These are phyloP conservation scores for Semicossyphus pulcher DNA, from an alignment of 2,113 vertebrate genomes.

Conservation along the genomic window DNA sequence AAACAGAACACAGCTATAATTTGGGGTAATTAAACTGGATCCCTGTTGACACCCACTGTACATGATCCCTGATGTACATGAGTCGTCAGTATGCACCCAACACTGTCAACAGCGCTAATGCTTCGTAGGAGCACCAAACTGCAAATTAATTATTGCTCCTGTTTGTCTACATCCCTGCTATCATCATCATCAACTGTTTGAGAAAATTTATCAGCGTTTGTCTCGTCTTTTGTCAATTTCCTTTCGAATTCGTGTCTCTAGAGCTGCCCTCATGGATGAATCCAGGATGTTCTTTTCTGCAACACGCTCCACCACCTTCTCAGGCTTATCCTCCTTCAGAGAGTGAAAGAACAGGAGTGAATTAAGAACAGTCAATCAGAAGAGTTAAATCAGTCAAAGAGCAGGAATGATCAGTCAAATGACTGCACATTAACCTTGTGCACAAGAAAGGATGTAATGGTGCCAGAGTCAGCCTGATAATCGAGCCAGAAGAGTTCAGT, in stretches of 20 bases:
- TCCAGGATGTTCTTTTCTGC: conserved; percentile 87
- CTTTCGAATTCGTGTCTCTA: conserved; percentile 84
- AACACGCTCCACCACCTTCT: conserved; percentile 86
- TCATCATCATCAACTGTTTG: conserved; percentile 2
- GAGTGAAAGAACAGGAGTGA: conserved; percentile 11
- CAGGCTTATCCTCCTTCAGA: conserved; percentile 87
- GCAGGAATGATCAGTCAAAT: background rate
- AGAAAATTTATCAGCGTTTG: conserved; percentile 77
- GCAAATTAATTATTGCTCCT: conserved; percentile 12
- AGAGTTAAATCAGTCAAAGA: background rate
- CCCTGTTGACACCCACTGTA: conserved; percentile 26
- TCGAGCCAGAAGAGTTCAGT: conserved; percentile 93
- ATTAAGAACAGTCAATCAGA: background rate
- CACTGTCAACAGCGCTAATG: conserved; percentile 9
- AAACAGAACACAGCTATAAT: conserved; percentile 11
- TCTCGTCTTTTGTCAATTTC: conserved; percentile 89
- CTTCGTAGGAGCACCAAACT: conserved; percentile 14
- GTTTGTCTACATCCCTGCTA: background rate
- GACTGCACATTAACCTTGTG: conserved; percentile 84
- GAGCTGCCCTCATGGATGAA: conserved; percentile 85
- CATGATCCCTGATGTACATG: conserved; percentile 16
- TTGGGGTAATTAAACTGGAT: conserved; percentile 8
- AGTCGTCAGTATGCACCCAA: background rate
- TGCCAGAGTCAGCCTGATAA: conserved; percentile 89
- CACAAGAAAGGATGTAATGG: conserved; percentile 89